Evolutionary conservation across 2,113 vertebrate species (phyloP).

Genomic region (Prolemur simus): DNA sequence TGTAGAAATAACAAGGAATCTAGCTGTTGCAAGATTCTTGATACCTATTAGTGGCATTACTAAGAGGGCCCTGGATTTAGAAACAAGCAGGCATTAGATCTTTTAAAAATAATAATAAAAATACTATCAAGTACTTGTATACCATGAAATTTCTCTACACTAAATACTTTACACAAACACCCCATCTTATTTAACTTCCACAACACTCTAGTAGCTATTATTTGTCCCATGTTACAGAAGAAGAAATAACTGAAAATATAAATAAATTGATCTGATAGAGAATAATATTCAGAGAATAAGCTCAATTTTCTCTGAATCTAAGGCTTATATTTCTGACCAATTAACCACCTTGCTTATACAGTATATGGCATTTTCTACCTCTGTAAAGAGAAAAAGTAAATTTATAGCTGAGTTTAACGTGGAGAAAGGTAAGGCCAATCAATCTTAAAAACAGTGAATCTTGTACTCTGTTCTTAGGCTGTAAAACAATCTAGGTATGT

Average conservation of each 20-base stretch:
- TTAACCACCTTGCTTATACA: not conserved
- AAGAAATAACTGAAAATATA: not conserved
- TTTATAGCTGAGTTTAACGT: not conserved
- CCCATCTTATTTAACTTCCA: not conserved
- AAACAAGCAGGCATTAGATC: not conserved
- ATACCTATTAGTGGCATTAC: not conserved
- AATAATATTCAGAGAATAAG: too few species aligned
- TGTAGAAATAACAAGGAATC: not conserved
- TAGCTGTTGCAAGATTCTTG: not conserved
- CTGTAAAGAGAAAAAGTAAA: not conserved
- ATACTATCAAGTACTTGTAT: not conserved
- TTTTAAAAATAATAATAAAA: not conserved
- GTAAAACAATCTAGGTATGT: too few species aligned
- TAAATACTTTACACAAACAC: not conserved
- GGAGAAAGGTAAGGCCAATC: not conserved
- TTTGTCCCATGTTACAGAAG: not conserved
- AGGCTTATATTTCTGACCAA: not conserved
- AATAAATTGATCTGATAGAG: not conserved
- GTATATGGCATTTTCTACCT: not conserved
- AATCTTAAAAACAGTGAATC: not conserved
- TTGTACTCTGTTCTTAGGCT: too few species aligned
- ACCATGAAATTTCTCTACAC: not conserved
- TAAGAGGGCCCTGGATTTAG: not conserved
- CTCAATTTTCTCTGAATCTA: not conserved
- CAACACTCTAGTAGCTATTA: not conserved